Evolutionary conservation across 2,113 vertebrate genomes (phyloP), one percentile per base, ranked within the genome.

Genomic region (Microcebus jonahi): DNA sequence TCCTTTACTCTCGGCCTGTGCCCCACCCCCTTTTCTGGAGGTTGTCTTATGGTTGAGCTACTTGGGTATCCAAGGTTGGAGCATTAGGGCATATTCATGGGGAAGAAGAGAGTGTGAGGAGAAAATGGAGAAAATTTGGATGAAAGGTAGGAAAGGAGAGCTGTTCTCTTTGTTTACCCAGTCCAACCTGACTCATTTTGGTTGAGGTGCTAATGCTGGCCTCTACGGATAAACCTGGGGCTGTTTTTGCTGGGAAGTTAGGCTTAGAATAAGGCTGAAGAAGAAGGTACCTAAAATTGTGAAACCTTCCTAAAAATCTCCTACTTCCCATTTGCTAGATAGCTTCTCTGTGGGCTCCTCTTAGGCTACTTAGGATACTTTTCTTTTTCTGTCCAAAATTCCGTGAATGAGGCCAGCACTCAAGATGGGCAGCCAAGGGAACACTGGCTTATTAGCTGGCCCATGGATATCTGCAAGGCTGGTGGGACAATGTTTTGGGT

Each of bases 201-300:
- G 20, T 87, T 90, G 79, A 96, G 96, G 96, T 97, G 96, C 96
- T 97, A 95, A 31, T 80, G 79, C 45, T 89, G 39, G 84, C 55
- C 59, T 92, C 34, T 77, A 45, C 70, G 85, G 81, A 45, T 95
- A 81, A 70, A 48, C 93, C 59, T 84, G 68, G 68, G 90, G 87
- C 63, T 96, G 0, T 70, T 55, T 42, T 95, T 97, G 71, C 63
- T 88, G 81, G 61, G 73, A 96, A 96, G 1, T 84, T 92, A 55
- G 3, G n/a, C 67, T 94, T 90, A 63, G 53, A 83, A 84, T 80
- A 76, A 91, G 65, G 45, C 63, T 81, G 57, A 83, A 83, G 50
- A 94, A 71, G 39, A 88, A 95, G 55, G 39, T 88, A 89, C 25
- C 68, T 83, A 48, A 53, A 90, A 83, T 50, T 63, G 1, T 96